Conservation (phyloP, 2,797 vertebrate species). For the Pipistrellus pipistrellus region DNA sequence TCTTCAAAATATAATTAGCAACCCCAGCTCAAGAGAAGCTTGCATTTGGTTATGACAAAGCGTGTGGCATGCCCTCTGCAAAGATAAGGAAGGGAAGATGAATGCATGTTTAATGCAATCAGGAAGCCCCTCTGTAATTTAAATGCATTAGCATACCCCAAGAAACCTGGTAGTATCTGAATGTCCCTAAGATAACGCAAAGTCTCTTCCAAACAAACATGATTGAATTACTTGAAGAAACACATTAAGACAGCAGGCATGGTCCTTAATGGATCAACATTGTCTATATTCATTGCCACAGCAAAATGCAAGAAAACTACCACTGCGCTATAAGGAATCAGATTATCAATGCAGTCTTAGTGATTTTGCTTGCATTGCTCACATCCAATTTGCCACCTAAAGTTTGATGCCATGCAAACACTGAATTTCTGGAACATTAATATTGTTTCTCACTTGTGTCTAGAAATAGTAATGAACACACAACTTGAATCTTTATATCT, state of each 20-base stretch:
- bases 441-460: background rate
- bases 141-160: constrained; percentile 45
- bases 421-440: constrained; percentile 47
- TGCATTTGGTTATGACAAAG: constrained; percentile 48
- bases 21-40: constrained; percentile 2
- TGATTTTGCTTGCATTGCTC: background rate
- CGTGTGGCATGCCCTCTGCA: constrained; percentile 43
- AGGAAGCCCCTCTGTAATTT: constrained; percentile 52
- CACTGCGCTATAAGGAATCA: background rate
- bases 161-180: constrained; percentile 23
- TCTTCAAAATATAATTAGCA: constrained; percentile 64
- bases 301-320: constrained; percentile 29
- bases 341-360: background rate
- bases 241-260: constrained; percentile 40
- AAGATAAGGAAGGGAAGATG: constrained; percentile 28
- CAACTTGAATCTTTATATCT: constrained; percentile 20
- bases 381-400: constrained; percentile 42
- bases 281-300: constrained; percentile 38
- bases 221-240: constrained; percentile 66
- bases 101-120: constrained; percentile 70
- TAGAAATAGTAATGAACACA: background rate
- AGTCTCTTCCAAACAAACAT: constrained; percentile 66
- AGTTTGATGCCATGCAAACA: constrained; percentile 47
- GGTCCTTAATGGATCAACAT: constrained; percentile 36
- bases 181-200: constrained; percentile 3